A percentile compares a stretch with the other conserved stretches of the same genome.
Evolutionary conservation across 92 coral and sea anemone genomes (phyloP).

Genomic region (Phenganax stokvisi): DNA sequence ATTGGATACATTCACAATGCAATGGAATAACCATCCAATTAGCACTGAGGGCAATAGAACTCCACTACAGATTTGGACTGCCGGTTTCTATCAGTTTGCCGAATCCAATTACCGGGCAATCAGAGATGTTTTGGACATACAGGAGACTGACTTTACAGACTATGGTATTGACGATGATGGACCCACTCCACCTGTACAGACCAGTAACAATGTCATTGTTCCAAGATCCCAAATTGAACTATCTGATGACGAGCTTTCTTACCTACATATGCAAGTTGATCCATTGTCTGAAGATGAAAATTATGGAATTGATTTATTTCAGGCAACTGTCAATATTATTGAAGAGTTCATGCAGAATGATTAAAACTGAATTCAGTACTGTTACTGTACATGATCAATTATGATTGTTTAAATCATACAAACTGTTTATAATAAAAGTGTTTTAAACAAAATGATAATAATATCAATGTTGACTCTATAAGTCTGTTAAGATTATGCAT

Average conservation of each 20-base stretch:
- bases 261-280: neutral
- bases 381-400: no score
- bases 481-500: no score
- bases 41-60: conserved; percentile 1
- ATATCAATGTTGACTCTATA: no score
- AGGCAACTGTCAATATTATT: neutral
- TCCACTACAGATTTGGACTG: neutral
- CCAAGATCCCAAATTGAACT: neutral
- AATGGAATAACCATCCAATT: conserved; percentile 51
- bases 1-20: conserved; percentile 27
- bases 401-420: no score
- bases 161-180: conserved; percentile 13
- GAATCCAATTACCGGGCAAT: no score
- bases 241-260: neutral
- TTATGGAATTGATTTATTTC: neutral
- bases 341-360: neutral
- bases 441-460: no score
- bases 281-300: neutral
- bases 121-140: neutral
- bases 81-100: no score
- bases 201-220: conserved; percentile 3
- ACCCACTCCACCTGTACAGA: neutral
- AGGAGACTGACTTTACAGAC: neutral
- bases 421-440: no score
- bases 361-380: neutral